These are phyloP conservation scores for Leptoteleia sp. DNA, from an alignment of 1,140 invertebrate species.

Conservation along the genomic window DNA sequence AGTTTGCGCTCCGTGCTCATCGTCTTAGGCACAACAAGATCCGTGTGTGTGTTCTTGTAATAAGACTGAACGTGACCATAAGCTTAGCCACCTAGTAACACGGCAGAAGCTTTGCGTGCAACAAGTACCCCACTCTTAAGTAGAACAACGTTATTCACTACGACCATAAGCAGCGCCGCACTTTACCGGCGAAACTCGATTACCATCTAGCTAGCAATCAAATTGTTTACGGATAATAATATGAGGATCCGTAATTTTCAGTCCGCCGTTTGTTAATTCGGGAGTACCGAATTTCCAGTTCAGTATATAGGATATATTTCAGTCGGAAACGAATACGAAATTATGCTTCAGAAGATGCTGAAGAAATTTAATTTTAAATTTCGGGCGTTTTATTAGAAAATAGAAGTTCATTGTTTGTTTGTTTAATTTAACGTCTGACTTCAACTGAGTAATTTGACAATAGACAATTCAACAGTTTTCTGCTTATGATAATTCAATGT, in stretches of 20 bases:
- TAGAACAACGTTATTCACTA: conserved; percentile 45
- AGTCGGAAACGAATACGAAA: too few species aligned
- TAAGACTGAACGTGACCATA: conserved; percentile 54
- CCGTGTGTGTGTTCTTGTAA: conserved; percentile 26
- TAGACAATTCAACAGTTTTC: too few species aligned
- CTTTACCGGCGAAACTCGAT: conserved; percentile 32
- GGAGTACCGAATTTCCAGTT: not conserved
- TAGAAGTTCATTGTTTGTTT: too few species aligned
- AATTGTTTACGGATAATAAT: conserved; percentile 36
- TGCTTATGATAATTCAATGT: too few species aligned
- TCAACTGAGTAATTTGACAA: too few species aligned
- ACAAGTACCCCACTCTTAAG: conserved; percentile 44
- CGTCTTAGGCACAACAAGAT: conserved; percentile 9
- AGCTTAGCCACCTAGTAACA: conserved; percentile 23
- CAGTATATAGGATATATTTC: too few species aligned
- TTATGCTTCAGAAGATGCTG: too few species aligned
- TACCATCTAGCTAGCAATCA: conserved; percentile 30
- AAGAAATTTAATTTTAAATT: too few species aligned
- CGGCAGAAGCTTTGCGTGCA: conserved; percentile 37
- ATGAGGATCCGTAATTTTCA: conserved; percentile 16
- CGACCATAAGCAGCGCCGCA: conserved; percentile 28
- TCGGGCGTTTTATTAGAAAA: too few species aligned
- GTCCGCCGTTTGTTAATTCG: not conserved
- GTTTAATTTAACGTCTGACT: too few species aligned
- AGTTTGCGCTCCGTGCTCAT: not conserved